These are phyloP conservation scores for Lordiphosa stackelbergi DNA, from an alignment of 1,140 invertebrate species.

Conservation along the genomic window DNA sequence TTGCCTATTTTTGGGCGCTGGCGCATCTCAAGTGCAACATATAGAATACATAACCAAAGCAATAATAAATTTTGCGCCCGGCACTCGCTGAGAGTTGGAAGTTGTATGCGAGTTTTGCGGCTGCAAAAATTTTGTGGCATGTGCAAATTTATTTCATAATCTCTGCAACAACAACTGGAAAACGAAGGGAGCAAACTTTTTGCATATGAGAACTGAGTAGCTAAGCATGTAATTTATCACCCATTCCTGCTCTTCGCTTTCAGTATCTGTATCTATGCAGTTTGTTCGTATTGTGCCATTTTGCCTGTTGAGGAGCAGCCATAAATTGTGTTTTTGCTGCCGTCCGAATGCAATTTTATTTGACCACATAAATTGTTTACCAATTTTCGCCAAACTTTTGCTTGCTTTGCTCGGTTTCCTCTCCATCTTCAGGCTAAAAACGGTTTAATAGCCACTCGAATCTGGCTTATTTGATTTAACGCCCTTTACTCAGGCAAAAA, in stretches of 20 bases:
- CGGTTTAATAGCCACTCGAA: constrained; percentile 29
- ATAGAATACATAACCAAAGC: constrained; percentile 5
- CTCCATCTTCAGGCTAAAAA: constrained; percentile 26
- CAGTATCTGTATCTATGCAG: constrained; percentile 39
- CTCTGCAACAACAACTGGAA: constrained; percentile 17
- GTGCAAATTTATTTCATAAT: constrained; percentile 73
- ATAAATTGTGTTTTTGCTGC: constrained; percentile 38
- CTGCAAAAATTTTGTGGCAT: constrained; percentile 67
- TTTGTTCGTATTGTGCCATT: constrained; percentile 10
- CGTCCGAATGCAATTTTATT: constrained; percentile 30
- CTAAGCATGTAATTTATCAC: constrained; percentile 49
- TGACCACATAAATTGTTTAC: constrained; percentile 53
- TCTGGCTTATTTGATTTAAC: constrained; percentile 34
- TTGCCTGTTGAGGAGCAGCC: constrained; percentile 4
- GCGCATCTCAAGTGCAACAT: constrained; percentile 62
- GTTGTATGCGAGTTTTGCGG: constrained; percentile 37
- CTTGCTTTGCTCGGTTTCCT: constrained; percentile 7
- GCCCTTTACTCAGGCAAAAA: constrained; percentile 10
- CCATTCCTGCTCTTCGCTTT: constrained; percentile 18
- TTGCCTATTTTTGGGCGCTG: constrained; percentile 47
- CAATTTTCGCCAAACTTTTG: constrained; percentile 39
- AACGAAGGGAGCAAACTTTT: constrained; percentile 22
- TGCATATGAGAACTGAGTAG: constrained; percentile 22
- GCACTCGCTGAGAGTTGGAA: constrained; percentile 31
- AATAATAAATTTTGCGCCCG: constrained; percentile 23